Conservation (phyloP, 2,113 vertebrate species). For the Gasterosteus nipponicus region DNA sequence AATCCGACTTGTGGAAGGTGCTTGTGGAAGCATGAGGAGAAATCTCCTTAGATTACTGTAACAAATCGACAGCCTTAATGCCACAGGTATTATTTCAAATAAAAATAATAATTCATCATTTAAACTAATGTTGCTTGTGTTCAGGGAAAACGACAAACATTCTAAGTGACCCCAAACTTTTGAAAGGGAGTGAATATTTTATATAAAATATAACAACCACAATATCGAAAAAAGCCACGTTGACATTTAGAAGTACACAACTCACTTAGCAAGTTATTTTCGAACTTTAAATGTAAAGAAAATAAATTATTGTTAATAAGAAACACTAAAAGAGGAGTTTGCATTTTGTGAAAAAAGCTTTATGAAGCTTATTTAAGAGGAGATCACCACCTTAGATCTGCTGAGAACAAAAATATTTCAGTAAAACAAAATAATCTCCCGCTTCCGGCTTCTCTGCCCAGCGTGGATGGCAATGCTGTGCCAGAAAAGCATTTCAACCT, state of each 20-base stretch:
- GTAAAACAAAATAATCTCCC: slow-evolving; percentile 20
- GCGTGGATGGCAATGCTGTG: slow-evolving; percentile 12
- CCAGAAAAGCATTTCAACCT: slow-evolving; percentile 41
- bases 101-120: too few relatives aligned
- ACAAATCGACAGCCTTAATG: too few relatives aligned
- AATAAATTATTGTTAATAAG: not conserved
- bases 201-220: too few relatives aligned
- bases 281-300: not conserved
- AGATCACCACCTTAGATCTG: not conserved
- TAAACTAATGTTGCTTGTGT: too few relatives aligned
- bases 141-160: too few relatives aligned
- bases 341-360: not conserved
- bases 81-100: too few relatives aligned
- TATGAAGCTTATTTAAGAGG: not conserved
- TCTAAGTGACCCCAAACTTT: too few relatives aligned
- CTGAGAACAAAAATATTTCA: slow-evolving; percentile 20
- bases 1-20: too few relatives aligned
- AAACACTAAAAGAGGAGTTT: not conserved
- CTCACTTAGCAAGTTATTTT: not conserved
- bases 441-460: slow-evolving; percentile 14
- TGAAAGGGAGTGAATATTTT: too few relatives aligned
- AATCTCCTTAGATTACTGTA: too few relatives aligned
- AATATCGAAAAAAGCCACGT: not conserved
- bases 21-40: too few relatives aligned
- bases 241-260: not conserved